Evolutionary conservation across 2,888 invertebrate genomes (phyloP).

Genomic region (Aricia artaxerxes): DNA sequence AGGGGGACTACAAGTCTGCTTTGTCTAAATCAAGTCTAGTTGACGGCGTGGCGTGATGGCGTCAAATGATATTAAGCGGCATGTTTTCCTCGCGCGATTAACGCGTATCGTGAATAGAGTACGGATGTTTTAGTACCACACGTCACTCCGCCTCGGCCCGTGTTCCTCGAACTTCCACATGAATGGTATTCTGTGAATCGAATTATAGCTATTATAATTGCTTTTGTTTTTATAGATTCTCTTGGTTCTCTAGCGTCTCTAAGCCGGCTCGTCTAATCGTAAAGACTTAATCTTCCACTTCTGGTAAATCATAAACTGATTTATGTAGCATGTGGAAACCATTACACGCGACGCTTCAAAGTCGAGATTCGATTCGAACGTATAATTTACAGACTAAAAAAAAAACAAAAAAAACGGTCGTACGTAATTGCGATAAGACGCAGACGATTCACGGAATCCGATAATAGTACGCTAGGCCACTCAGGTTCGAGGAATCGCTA

Average conservation of each 20-base stretch:
- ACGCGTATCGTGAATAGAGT: not conserved
- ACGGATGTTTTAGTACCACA: conserved; percentile 12
- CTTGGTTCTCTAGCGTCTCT: not conserved
- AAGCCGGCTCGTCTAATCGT: not conserved
- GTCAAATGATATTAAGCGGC: not conserved
- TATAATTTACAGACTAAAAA: conserved; percentile 34
- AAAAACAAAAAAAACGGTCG: conserved; percentile 34
- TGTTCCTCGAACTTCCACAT: not conserved
- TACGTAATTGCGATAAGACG: conserved; percentile 55
- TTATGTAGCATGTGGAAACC: not conserved
- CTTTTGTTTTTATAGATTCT: conserved; percentile 2
- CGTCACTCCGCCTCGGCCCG: conserved; percentile 20
- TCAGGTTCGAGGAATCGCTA: conserved; percentile 60
- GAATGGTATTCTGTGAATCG: conserved; percentile 23
- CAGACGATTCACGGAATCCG: conserved; percentile 63
- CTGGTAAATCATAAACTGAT: not conserved
- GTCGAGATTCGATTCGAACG: conserved; percentile 10
- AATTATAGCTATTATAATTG: conserved; percentile 1
- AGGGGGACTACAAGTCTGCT: not conserved
- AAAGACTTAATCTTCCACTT: not conserved
- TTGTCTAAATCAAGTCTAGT: conserved; percentile 5
- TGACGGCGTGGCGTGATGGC: not conserved
- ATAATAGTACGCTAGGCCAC: conserved; percentile 62
- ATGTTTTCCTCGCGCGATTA: not conserved
- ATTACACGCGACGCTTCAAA: conserved; percentile 5